phyloP scores from a whole-genome alignment of 2,113 vertebrate species.

The Cisticola juncidis region DNA sequence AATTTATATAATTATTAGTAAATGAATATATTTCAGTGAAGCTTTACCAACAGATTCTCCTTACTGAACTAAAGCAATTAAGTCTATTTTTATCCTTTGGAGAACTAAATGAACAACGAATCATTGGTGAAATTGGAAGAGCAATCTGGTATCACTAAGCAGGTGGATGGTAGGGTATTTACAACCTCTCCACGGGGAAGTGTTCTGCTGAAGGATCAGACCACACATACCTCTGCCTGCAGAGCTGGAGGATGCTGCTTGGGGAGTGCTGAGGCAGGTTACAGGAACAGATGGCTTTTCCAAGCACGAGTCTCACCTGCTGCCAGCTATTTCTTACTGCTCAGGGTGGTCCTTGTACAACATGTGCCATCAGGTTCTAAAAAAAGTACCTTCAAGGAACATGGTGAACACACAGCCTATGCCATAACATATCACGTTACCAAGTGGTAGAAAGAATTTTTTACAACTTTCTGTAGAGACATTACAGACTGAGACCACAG shows the following conservation, averaged over 20 bases:
- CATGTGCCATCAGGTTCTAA: neutral
- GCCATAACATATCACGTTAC: rapidly evolving
- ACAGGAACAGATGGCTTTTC: constrained; percentile 39
- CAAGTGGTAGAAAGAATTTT: neutral
- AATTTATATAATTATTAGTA: neutral
- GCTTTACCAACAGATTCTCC: neutral
- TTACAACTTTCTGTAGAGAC: neutral
- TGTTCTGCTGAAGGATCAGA: neutral
- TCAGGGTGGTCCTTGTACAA: constrained; percentile 16
- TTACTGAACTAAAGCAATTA: neutral
- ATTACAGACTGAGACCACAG: neutral
- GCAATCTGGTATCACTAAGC: neutral
- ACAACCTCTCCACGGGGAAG: neutral
- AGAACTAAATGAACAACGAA: neutral
- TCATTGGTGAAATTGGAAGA: neutral
- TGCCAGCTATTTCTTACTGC: constrained; percentile 31
- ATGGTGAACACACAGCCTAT: neutral
- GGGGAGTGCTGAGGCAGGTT: neutral
- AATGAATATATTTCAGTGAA: neutral
- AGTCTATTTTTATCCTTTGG: neutral
- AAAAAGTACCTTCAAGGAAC: constrained; percentile 8
- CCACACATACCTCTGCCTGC: neutral
- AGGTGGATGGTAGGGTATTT: neutral
- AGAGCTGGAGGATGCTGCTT: neutral
- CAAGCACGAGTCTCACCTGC: constrained; percentile 23